A percentile compares a stretch with the other conserved stretches of the same genome.
These are phyloP conservation scores for Caenorhabditis sp. DNA, from an alignment of 2,888 invertebrate genomes.

Conservation along the genomic window DNA sequence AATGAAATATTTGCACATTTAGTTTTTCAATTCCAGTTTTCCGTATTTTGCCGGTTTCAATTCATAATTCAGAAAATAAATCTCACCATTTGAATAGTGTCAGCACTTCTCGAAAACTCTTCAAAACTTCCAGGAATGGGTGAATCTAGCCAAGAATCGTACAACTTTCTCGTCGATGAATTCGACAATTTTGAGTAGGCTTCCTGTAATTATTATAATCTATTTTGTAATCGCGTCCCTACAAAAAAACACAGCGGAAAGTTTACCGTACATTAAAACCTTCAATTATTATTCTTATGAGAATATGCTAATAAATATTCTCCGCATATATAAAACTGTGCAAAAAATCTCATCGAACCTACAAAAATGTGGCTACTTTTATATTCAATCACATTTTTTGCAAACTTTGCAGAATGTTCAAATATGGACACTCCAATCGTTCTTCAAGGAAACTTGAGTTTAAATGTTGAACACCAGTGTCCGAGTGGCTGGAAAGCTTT, in stretches of 20 bases:
- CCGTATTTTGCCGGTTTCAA: too few species aligned
- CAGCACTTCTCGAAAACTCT: slow-evolving; percentile 38
- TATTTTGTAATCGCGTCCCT: neutral
- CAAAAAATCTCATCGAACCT: neutral
- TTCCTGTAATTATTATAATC: slow-evolving; percentile 24
- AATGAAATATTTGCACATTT: too few species aligned
- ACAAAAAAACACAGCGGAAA: neutral
- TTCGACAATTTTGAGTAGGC: slow-evolving; percentile 40
- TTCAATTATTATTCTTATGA: neutral
- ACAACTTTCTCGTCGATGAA: slow-evolving; percentile 27
- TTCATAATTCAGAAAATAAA: too few species aligned
- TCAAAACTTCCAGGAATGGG: slow-evolving; percentile 46
- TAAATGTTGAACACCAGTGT: neutral
- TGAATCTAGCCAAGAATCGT: slow-evolving; percentile 49
- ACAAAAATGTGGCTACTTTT: neutral
- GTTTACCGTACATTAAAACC: neutral
- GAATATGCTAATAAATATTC: slow-evolving; percentile 2
- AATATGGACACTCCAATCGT: neutral
- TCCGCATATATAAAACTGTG: neutral
- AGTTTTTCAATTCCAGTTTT: too few species aligned
- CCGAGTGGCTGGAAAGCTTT: neutral
- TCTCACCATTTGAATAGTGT: slow-evolving; percentile 44
- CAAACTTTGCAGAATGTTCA: neutral
- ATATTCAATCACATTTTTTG: neutral
- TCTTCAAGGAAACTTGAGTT: neutral